phyloP scores from a whole-genome alignment of 2,888 invertebrate genomes.

The Melitaea athalia region DNA sequence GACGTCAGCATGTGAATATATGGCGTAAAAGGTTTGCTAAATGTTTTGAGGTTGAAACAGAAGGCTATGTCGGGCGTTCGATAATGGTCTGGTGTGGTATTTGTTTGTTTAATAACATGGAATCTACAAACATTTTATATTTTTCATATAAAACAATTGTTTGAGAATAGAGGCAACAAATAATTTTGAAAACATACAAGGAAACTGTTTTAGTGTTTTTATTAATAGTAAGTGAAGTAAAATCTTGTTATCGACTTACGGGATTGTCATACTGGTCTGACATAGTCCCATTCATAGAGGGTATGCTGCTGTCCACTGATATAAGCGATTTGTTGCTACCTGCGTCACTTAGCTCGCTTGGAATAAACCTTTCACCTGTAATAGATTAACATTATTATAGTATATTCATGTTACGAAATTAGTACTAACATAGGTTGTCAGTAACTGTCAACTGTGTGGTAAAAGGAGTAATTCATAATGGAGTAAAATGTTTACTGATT shows the following conservation, averaged over 20 bases:
- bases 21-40: too few species aligned
- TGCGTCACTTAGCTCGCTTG: slow-evolving; percentile 70
- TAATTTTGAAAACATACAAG: not conserved
- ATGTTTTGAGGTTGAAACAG: too few species aligned
- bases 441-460: too few species aligned
- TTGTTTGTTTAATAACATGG: too few species aligned
- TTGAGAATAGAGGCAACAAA: too few species aligned
- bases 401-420: not conserved
- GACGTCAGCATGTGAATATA: too few species aligned
- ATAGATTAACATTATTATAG: slow-evolving; percentile 19
- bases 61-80: too few species aligned
- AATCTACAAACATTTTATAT: too few species aligned
- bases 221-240: not conserved
- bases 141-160: too few species aligned
- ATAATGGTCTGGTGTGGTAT: too few species aligned
- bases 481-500: too few species aligned
- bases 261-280: slow-evolving; percentile 69
- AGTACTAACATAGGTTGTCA: not conserved
- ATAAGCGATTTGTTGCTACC: slow-evolving; percentile 73
- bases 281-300: slow-evolving; percentile 70
- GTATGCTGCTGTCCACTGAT: slow-evolving; percentile 64
- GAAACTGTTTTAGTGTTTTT: not conserved
- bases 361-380: slow-evolving; percentile 68
- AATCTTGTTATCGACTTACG: slow-evolving; percentile 49
- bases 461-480: too few species aligned